Conservation (phyloP, 2,888 invertebrate species). For the Apodemia zela region DNA sequence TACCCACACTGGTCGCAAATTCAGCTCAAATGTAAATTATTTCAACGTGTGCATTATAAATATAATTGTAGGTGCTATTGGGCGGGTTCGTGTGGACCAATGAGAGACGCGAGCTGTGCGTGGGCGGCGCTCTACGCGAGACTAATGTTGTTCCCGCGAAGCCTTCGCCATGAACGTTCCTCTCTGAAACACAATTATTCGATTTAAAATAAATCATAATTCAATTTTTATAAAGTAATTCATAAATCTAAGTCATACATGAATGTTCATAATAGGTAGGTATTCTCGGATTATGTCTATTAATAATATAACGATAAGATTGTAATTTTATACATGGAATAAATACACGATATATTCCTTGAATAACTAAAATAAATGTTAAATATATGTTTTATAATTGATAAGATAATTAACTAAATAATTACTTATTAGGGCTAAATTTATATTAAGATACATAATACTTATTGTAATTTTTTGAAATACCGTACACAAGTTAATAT, state of each 20-base stretch:
- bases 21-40: slow-evolving; percentile 80
- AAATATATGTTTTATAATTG: too few species aligned
- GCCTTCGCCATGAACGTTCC: slow-evolving; percentile 61
- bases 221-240: background rate
- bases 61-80: slow-evolving; percentile 75
- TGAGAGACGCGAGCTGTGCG: slow-evolving; percentile 47
- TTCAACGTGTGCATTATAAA: slow-evolving; percentile 77
- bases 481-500: too few species aligned
- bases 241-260: background rate
- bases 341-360: too few species aligned
- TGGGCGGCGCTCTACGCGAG: slow-evolving; percentile 68
- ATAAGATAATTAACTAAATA: too few species aligned
- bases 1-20: slow-evolving; percentile 76
- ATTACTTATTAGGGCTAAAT: too few species aligned
- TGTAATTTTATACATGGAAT: background rate
- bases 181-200: slow-evolving; percentile 27
- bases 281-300: background rate
- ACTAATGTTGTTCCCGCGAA: slow-evolving; percentile 73
- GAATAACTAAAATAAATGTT: too few species aligned
- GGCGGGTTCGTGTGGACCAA: slow-evolving; percentile 64
- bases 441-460: too few species aligned
- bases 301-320: background rate
- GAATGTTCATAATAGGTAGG: background rate
- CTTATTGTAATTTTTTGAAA: too few species aligned
- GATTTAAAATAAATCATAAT: background rate